Base-by-base conservation (phyloP, 2,888 invertebrate species). In the Diarsia mendica region DNA sequence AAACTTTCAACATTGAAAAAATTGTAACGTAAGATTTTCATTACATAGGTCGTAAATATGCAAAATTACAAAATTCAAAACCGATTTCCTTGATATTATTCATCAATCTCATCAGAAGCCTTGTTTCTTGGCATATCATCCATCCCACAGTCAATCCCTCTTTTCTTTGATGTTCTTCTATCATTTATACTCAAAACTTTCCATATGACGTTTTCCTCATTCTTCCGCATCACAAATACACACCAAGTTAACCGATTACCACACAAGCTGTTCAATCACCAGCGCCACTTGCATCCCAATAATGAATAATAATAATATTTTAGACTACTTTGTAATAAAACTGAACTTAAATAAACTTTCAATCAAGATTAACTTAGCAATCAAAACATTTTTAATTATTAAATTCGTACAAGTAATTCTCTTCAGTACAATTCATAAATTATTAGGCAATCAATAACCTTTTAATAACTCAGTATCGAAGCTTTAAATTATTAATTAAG, bases 391-490 rank as follows among this genome's bases (percentile, higher is more conserved):
- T n/a, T 63, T 13, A 28, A 28, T 28, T 28, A 28, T 2, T 28
- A 28, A 28, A 28, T 28, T 28, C 28, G 28, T 28, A 2, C 28
- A 28, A 28, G 28, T 28, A 28, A 28, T 28, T 28, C 28, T 2
- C 28, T 28, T 28, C 28, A 28, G 28, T 2, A 65, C 74, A 15
- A 76, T 51, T 39, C 28, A n/a, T 73, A 15, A 20, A 44, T 72
- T 23, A 55, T 67, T 75, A 84, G 76, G 69, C 67, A 44, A 72
- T 72, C 79, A 86, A 90, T 88, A 85, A 82, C 64, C 80, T 82
- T 79, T 77, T 80, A 85, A 84, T 85, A 77, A 79, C 49, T 51
- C 28, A 60, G 8, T 72, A 77, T 77, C 69, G 53, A 51, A 46
- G 63, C 53, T 71, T 51, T 63, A 76, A 76, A 86, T 84, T 79